These are phyloP conservation scores for Chrysolina americana DNA, from an alignment of 2,888 invertebrate genomes.

Conservation along the genomic window DNA sequence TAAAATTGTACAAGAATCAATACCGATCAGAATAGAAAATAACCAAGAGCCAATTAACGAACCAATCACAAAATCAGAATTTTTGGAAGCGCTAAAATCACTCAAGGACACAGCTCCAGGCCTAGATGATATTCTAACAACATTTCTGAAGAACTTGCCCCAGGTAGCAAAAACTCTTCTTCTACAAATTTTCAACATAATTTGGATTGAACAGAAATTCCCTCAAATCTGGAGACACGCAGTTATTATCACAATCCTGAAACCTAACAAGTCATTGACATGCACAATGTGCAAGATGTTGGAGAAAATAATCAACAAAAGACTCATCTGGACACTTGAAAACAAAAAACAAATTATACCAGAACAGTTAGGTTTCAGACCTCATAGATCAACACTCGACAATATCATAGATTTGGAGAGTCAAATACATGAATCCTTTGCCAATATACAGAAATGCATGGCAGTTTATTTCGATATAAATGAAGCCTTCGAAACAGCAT, in stretches of 20 bases:
- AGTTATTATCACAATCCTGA: not conserved
- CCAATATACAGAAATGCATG: no score
- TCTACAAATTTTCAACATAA: conserved; percentile 29
- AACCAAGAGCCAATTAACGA: conserved; percentile 14
- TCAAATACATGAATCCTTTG: no score
- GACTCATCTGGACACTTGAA: no score
- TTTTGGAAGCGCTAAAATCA: conserved; percentile 15
- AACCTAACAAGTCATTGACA: no score
- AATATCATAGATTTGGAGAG: no score
- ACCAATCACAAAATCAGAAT: conserved; percentile 14
- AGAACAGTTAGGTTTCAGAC: conserved; percentile 19
- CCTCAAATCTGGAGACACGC: conserved; percentile 28
- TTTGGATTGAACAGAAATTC: conserved; percentile 28
- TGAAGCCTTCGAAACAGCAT: no score
- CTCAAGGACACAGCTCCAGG: conserved; percentile 27
- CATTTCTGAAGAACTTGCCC: conserved; percentile 18
- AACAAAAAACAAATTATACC: not conserved
- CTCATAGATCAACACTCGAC: not conserved
- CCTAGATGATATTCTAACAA: conserved; percentile 27
- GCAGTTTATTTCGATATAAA: no score
- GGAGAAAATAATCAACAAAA: no score
- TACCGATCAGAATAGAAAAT: conserved; percentile 16
- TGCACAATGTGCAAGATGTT: no score
- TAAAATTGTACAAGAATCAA: conserved; percentile 18
- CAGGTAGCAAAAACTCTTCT: conserved; percentile 6